Evolutionary conservation across 2,797 vertebrate genomes (phyloP).

Genomic region (Tangara arthus): DNA sequence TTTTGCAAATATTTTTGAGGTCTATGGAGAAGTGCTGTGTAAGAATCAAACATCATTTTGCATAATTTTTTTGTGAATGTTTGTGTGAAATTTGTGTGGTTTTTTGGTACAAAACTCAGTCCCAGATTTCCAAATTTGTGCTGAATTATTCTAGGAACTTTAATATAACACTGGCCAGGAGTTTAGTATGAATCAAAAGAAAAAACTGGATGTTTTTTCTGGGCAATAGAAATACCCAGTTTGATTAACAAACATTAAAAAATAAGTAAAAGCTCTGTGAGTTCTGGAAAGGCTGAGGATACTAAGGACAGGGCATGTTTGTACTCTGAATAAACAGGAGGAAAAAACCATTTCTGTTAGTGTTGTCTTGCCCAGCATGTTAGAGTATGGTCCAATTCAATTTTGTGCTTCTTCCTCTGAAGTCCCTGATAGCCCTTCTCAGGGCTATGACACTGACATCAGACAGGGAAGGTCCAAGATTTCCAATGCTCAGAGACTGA

Average conservation of each 20-base stretch:
- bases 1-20: not conserved
- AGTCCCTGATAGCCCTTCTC: not conserved
- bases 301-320: not conserved
- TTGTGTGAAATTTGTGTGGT: not conserved
- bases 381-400: accelerated
- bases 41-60: not conserved
- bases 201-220: not conserved
- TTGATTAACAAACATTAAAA: not conserved
- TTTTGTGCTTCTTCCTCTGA: not conserved
- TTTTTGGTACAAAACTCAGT: not conserved
- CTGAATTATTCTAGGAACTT: not conserved
- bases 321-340: not conserved
- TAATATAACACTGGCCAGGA: not conserved
- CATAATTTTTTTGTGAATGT: not conserved
- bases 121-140: not conserved
- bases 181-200: not conserved
- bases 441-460: not conserved
- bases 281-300: not conserved
- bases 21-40: not conserved
- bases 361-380: too few relatives aligned
- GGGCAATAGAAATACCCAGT: not conserved
- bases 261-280: not conserved
- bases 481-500: not conserved
- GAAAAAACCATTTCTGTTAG: not conserved
- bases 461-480: not conserved